Evolutionary conservation across 64 coral and sea anemone genomes (phyloP), one percentile per base, ranked within the genome.

Genomic region (Montipora cactus): DNA sequence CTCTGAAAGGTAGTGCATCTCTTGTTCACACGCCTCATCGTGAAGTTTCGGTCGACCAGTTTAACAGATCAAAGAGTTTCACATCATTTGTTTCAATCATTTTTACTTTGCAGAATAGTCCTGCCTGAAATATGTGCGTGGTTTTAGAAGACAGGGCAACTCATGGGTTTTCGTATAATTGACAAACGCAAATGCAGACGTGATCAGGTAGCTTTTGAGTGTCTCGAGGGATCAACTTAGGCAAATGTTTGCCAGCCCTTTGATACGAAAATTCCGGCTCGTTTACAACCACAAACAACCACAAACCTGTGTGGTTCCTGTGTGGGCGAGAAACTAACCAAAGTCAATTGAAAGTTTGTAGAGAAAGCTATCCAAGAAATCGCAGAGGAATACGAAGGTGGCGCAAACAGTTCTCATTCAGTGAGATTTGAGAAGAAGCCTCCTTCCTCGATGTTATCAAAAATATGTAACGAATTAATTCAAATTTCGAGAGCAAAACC

Each of bases 281-380:
- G 46, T 49, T 86, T 86, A 47, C 82, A 86, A 86, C 82, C 82
- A 86, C 62, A 86, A 70, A 72, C 82, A n/a, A n/a, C n/a, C n/a
- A n/a, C n/a, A n/a, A n/a, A n/a, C n/a, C n/a, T n/a, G n/a, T n/a
- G n/a, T n/a, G n/a, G 47, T 70, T 86, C 66, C 64, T 71, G 76
- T 47, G 45, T 78, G 46, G 44, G 12, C 14, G 76, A 78, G 9
- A 78, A 20, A 71, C 4, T 20, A 21, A 0, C 18, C 68, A 22
- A 7, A 7, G 20, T 71, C 14, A 71, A 21, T 23, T 22, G 19
- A 22, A 14, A 5, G 10, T 71, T 71, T 23, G 20, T n/a, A 5
- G 0, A 6, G 18, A 71, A 71, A 21, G 20, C 14, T 64, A 16
- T 64, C 61, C 21, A 20, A 4, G 68, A 20, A 18, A 23, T 21